These are phyloP conservation scores for Nymphicus hollandicus DNA, from an alignment of 2,113 vertebrate species.

Conservation along the genomic window DNA sequence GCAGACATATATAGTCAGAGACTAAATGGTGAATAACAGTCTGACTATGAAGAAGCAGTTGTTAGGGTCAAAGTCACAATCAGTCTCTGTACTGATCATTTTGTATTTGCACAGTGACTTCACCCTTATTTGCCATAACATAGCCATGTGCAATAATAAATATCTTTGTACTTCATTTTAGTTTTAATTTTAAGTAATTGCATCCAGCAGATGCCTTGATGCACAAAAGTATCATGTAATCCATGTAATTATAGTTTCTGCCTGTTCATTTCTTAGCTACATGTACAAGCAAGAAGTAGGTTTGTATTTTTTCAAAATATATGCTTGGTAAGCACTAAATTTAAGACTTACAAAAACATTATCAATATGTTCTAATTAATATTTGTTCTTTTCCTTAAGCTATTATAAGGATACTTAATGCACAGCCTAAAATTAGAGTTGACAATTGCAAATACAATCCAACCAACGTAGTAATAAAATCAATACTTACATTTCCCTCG, in stretches of 20 bases:
- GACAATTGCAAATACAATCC: constrained; percentile 85
- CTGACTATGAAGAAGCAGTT: neutral
- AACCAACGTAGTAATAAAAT: constrained; percentile 84
- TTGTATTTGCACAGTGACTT: neutral
- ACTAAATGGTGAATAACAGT: neutral
- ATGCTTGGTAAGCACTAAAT: constrained; percentile 42
- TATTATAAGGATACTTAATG: constrained; percentile 81
- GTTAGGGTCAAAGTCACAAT: neutral
- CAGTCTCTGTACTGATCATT: neutral
- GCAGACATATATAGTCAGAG: neutral
- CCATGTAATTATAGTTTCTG: constrained; percentile 42
- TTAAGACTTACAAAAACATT: constrained; percentile 65
- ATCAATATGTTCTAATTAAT: constrained; percentile 78
- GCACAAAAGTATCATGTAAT: constrained; percentile 35
- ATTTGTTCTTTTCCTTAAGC: constrained; percentile 74
- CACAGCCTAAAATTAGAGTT: constrained; percentile 82
- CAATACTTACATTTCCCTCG: constrained; percentile 85
- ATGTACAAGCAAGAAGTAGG: neutral
- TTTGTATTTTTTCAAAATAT: constrained; percentile 43
- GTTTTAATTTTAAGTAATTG: constrained; percentile 35
- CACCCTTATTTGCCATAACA: neutral
- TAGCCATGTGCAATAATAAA: neutral
- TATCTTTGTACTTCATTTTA: neutral
- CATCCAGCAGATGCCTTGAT: neutral
- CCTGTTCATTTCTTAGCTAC: constrained; percentile 15